Evolutionary conservation across 2,888 invertebrate genomes (phyloP).

Genomic region (Aphodius granarius): DNA sequence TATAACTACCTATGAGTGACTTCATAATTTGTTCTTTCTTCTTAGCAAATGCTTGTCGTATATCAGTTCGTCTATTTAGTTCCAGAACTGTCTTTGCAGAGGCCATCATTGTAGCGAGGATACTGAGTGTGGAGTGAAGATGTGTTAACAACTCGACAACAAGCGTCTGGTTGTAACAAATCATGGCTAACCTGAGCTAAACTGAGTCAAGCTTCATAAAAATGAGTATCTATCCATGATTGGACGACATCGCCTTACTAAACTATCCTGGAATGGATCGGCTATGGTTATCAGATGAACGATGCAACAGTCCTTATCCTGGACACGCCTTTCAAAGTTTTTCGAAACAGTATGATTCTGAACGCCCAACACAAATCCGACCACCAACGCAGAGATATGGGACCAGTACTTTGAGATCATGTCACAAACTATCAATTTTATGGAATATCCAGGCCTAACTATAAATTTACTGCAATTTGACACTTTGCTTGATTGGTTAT

Average conservation of each 20-base stretch:
- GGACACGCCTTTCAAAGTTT: not conserved
- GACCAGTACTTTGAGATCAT: not conserved
- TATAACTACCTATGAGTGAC: not conserved
- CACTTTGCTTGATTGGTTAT: not conserved
- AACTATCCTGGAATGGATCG: not conserved
- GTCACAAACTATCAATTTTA: not conserved
- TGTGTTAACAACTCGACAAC: not conserved
- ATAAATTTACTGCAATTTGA: not conserved
- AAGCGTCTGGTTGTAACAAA: not conserved
- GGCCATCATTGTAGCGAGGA: not conserved
- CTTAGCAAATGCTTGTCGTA: not conserved
- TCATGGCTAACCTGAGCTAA: not conserved
- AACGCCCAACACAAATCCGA: not conserved
- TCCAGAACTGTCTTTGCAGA: not conserved
- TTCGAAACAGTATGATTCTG: not conserved
- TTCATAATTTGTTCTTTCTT: not conserved
- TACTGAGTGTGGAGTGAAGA: not conserved
- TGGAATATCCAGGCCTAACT: not conserved
- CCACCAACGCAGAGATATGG: not conserved
- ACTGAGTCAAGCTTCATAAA: not conserved
- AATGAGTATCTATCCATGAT: not conserved
- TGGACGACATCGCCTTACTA: not conserved
- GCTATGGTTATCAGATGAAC: not conserved
- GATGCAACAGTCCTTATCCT: not conserved
- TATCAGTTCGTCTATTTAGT: not conserved